Conservation (phyloP, 2,113 vertebrate species). For the Petromus typicus region DNA sequence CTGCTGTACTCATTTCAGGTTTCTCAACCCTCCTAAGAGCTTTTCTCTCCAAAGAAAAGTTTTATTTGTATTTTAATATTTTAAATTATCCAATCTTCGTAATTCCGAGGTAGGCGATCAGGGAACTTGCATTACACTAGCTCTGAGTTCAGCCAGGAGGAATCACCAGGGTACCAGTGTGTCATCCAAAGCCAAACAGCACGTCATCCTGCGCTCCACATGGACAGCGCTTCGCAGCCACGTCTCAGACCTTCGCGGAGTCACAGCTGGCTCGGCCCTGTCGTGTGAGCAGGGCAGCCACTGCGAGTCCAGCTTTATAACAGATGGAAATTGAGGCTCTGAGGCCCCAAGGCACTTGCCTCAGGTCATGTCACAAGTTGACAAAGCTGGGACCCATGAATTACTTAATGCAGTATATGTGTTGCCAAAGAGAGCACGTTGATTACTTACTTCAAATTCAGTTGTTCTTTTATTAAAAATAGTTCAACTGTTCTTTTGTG, state of each 20-base stretch:
- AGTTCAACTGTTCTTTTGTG: background rate
- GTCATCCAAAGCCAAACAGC: background rate
- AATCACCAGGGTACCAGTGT: background rate
- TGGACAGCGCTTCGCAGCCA: background rate
- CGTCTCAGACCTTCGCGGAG: background rate
- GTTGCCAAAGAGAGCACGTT: too few relatives aligned
- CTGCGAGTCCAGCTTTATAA: background rate
- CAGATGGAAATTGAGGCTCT: background rate
- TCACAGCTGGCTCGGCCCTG: background rate
- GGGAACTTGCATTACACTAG: slow-evolving; percentile 20
- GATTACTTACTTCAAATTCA: background rate
- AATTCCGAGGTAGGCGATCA: background rate
- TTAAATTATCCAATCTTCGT: background rate
- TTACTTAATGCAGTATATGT: background rate
- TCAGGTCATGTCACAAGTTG: background rate
- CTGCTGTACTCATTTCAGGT: background rate
- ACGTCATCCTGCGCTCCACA: background rate
- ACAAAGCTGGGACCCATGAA: background rate
- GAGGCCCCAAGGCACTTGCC: background rate
- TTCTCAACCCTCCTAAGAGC: background rate
- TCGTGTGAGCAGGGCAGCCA: background rate
- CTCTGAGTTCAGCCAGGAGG: background rate
- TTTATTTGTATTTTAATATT: slow-evolving; percentile 31
- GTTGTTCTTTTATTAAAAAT: slow-evolving; percentile 43
- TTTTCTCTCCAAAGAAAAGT: background rate